phyloP scores from a whole-genome alignment of 2,113 vertebrate species.

The Aix galericulata region DNA sequence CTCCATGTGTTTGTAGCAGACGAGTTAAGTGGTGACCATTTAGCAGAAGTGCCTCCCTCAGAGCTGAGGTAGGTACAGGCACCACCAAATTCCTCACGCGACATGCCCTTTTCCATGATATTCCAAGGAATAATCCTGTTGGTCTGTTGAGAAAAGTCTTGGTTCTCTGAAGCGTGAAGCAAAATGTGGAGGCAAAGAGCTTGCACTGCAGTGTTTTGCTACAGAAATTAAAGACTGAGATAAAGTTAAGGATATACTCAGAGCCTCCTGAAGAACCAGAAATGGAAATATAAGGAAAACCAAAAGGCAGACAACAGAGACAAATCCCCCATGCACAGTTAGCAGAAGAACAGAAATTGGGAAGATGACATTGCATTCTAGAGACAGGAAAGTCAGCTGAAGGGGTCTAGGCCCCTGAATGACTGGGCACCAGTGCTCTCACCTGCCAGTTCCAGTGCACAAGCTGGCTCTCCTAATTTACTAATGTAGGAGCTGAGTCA shows the following conservation, averaged over 20 bases:
- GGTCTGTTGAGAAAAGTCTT: not conserved
- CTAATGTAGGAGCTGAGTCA: not conserved
- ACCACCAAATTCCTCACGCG: not conserved
- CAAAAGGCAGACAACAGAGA: not conserved
- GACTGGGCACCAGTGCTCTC: not conserved
- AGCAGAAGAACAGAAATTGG: not conserved
- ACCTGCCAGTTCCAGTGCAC: not conserved
- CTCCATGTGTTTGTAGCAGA: not conserved
- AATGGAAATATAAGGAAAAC: not conserved
- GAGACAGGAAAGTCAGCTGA: not conserved
- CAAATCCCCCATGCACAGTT: not conserved
- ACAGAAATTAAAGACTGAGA: not conserved
- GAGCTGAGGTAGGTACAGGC: not conserved
- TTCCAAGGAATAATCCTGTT: not conserved
- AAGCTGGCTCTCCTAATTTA: not conserved
- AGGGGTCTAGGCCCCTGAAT: not conserved
- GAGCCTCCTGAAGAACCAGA: not conserved
- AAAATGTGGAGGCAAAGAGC: not conserved
- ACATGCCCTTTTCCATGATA: not conserved
- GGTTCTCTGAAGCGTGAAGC: not conserved
- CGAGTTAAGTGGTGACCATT: not conserved
- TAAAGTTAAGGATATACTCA: not conserved
- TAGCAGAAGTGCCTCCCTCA: not conserved
- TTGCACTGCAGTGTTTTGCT: not conserved
- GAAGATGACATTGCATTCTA: not conserved